Base-by-base conservation (phyloP, 1,140 invertebrate genomes). In the Phenacoccus solenopsis region DNA sequence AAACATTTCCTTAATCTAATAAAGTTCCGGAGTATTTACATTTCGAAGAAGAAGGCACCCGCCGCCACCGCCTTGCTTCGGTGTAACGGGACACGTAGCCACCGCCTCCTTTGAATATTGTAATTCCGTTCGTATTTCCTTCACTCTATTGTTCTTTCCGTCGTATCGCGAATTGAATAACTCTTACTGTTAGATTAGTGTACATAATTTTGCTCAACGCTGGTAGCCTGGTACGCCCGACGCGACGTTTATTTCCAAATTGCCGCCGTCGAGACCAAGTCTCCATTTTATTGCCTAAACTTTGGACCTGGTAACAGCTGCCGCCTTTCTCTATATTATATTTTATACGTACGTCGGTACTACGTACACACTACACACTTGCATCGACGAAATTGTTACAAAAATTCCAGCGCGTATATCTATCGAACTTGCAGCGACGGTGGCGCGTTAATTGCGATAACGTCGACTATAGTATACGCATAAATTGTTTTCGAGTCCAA, bases 1-100 rank as follows among this genome's bases (percentile, higher is more conserved):
- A 64, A 64, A 64, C 59, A 64, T 64, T 64, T 64, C 59, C 59
- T 64, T 64, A 64, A 64, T 64, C 59, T 64, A 64, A 64, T 64
- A 64, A 64, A 64, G 59, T 64, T 64, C 59, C 59, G 59, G 25
- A 24, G 21, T 64, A 64, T 64, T 64, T 64, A 25, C 59, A 64
- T 64, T 64, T 64, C 25, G 10, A 25, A 64, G 59, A 27, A 24
- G 59, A 10, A 20, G 59, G 13, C 59, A 16, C 13, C 13, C 25
- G 12, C 59, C 9, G 59, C 4, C 59, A 3, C 2, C 21, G 25
- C 13, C 22, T 10, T n/a, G n/a, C n/a, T n/a, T n/a, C n/a, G n/a
- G n/a, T n/a, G n/a, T 59, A 59, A 7, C 59, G 21, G 25, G 10
- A 10, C 25, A 24, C 21, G 22, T 25, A 20, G 59, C 16, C 3